Base-by-base conservation (phyloP, 2,888 invertebrate genomes). In the Mamestra brassicae region DNA sequence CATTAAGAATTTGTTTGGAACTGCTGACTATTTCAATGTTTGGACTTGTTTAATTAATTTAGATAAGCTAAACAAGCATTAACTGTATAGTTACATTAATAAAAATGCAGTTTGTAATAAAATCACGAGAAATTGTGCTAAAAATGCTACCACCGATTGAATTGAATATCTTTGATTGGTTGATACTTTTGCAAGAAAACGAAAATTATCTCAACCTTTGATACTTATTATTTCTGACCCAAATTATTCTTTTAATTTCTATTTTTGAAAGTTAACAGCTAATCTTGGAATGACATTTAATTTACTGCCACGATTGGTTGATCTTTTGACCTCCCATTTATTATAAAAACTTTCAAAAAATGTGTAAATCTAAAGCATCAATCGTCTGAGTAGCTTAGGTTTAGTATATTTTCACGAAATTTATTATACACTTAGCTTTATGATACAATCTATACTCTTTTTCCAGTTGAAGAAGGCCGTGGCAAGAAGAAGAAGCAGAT, bases 401-500 rank as follows among this genome's bases (percentile, higher is more conserved):
- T 50, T 2, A 26, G 2, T 69, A 47, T 5, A 0, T 65, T 70
- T 57, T 13, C 47, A 47, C 47, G 13, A 47, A 13, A 4, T 11
- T 50, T 60, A 15, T n/a, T 11, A 15, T 5, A 70, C 13, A 10
- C 6, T 0, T 13, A 36, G 15, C 1, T 58, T 13, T 11, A n/a
- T 38, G n/a, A 26, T 34, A 54, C 74, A 4, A 34, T 45, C n/a
- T 26, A 45, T 60, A 34, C 71, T 38, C 60, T 66, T 50, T 80
- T 90, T 90, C 5, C 92, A 98, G 93, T 82, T 47, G 93, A 90
- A 6, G 94, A 94, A 86, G 97, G 97, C 85, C 98, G 98, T 87
- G 97, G 97, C 81, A 98, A 98, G 95, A 97, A 98, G 94, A 98
- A 98, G 97, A 98, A 98, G 95, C 94, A 97, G 88, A 90, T 97